Evolutionary conservation across 2,113 vertebrate genomes (phyloP).

Genomic region (Gopherus evgoodei): DNA sequence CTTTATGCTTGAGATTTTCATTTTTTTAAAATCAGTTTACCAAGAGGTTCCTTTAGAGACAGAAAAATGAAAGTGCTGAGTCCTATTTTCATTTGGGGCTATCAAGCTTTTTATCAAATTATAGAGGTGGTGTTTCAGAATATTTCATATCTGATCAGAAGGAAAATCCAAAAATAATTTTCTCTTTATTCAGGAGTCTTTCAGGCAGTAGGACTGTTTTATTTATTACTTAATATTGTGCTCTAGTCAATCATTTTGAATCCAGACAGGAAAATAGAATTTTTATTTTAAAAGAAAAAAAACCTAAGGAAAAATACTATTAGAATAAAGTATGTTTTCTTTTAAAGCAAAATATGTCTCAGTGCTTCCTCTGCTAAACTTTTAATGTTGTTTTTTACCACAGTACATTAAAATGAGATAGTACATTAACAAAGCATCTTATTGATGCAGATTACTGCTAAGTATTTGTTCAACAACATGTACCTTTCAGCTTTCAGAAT

Average conservation of each 20-base stretch:
- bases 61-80: slow-evolving; percentile 92
- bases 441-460: slow-evolving; percentile 55
- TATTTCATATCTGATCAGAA: slow-evolving; percentile 94
- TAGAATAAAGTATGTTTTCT: slow-evolving; percentile 72
- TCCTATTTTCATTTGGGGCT: slow-evolving; percentile 91
- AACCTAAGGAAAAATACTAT: slow-evolving; percentile 69
- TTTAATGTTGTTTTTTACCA: slow-evolving; percentile 56
- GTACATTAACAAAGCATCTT: slow-evolving; percentile 12
- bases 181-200: slow-evolving; percentile 85
- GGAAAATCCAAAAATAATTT: slow-evolving; percentile 86
- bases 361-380: neutral
- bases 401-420: slow-evolving; percentile 43
- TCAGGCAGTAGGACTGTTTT: slow-evolving; percentile 79
- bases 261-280: slow-evolving; percentile 81
- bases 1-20: slow-evolving; percentile 85
- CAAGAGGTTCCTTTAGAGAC: slow-evolving; percentile 83
- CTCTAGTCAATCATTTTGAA: slow-evolving; percentile 83
- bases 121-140: slow-evolving; percentile 89
- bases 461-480: slow-evolving; percentile 6
- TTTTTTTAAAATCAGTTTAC: slow-evolving; percentile 86
- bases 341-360: slow-evolving; percentile 56
- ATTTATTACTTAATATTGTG: slow-evolving; percentile 85
- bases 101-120: slow-evolving; percentile 95
- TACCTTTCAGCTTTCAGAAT: slow-evolving; percentile 51
- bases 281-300: slow-evolving; percentile 78